These are phyloP conservation scores for Pyxicephalus adspersus DNA, from an alignment of 2,113 vertebrate species.

Conservation along the genomic window DNA sequence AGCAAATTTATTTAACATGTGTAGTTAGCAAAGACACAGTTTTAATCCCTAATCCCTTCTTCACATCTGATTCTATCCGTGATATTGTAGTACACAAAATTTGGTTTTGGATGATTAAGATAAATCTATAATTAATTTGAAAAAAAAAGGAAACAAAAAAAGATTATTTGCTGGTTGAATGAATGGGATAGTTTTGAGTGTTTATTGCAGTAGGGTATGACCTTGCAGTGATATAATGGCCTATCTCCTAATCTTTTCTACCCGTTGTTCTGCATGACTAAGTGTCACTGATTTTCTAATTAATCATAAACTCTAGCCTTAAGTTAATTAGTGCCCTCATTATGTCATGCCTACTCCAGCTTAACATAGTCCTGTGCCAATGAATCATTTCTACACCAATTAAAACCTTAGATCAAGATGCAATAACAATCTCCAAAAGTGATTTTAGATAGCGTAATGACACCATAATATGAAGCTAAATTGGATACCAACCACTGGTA, in stretches of 20 bases:
- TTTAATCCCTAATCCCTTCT: constrained; percentile 16
- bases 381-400: constrained; percentile 61
- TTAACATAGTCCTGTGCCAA: constrained; percentile 59
- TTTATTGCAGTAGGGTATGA: constrained; percentile 57
- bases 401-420: constrained; percentile 53
- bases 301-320: constrained; percentile 64
- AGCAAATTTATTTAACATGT: not conserved
- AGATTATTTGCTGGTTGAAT: constrained; percentile 13
- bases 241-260: constrained; percentile 56
- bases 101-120: not conserved
- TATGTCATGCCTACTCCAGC: constrained; percentile 66
- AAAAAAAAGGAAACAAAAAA: not conserved
- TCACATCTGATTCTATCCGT: not conserved
- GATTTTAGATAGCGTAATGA: constrained; percentile 52
- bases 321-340: constrained; percentile 69
- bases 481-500: constrained; percentile 52
- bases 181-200: constrained; percentile 48
- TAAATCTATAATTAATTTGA: not conserved
- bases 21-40: not conserved
- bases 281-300: constrained; percentile 64
- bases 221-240: constrained; percentile 59
- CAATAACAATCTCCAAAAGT: constrained; percentile 58
- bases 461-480: constrained; percentile 51
- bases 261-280: constrained; percentile 57
- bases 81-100: constrained; percentile 2